Evolutionary conservation across 2,797 vertebrate genomes (phyloP), one percentile per base, ranked within the genome.

Genomic region (Pipistrellus pygmaeus): DNA sequence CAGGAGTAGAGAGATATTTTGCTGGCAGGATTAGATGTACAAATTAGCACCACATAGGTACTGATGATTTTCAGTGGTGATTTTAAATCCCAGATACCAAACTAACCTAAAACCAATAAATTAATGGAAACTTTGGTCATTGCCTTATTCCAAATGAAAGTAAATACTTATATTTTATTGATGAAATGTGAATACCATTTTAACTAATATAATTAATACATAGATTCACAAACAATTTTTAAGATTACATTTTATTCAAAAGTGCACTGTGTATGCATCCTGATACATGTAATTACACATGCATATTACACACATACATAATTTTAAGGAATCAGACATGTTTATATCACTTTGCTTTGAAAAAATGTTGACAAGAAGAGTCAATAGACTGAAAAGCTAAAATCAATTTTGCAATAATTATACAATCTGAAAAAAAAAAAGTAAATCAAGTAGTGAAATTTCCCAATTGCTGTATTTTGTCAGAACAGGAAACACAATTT

Each of bases 381-480:
- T 38, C 41, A 81, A 66, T 51, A 41, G 46, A 48, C 2, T 35
- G 18, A 21, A 72, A 72, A 85, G 5, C 35, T 32, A 62, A 91
- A 35, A 88, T 88, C n/a, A 82, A 73, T 62, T 91, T 87, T 60
- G 35, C 85, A 92, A 38, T 90, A 78, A 81, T 55, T 41, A 48
- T 3, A 27, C n/a, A 9, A 30, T 94, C 18, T 78, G 12, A 0
- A 23, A 35, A 62, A 62, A 27, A 14, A 62, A 80, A 21, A 35
- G 20, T 55, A 73, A 91, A 78, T 81, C 38, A 83, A 86, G 41
- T 53, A 60, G n/a, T 38, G 77, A 94, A 87, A 57, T 27, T 25
- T 68, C 8, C 23, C 78, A 91, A 71, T 0, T 1, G 0, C 57
- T 88, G 30, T 64, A 85, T 75, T 91, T 85, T 78, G 3, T 86